A percentile compares a stretch with the other conserved stretches of the same genome.
Conservation (phyloP, 1,140 invertebrate species). For the Drosophila paulistorum region DNA sequence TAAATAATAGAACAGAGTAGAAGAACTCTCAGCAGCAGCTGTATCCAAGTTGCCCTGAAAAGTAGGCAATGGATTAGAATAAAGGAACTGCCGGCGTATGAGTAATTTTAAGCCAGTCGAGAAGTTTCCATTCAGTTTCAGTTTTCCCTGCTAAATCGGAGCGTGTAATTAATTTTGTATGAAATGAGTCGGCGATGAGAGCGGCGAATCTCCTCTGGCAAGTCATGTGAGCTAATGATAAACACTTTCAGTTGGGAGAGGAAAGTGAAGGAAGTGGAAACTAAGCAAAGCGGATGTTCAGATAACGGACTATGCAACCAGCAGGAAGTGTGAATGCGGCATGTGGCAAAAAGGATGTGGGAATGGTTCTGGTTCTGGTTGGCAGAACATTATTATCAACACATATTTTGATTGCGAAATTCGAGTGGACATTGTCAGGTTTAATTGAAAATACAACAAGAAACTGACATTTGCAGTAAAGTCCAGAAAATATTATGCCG, state of each 20-base stretch:
- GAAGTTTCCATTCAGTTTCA: slow-evolving; percentile 17
- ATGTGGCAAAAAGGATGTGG: neutral
- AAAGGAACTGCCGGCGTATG: slow-evolving; percentile 25
- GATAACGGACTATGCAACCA: slow-evolving; percentile 27
- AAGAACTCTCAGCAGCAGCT: neutral
- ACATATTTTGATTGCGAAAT: neutral
- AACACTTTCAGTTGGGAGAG: slow-evolving; percentile 32
- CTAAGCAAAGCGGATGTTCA: slow-evolving; percentile 34
- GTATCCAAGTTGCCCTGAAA: neutral
- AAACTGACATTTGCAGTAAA: neutral
- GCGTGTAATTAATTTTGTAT: slow-evolving; percentile 55
- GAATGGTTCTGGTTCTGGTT: neutral
- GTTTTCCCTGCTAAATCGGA: slow-evolving; percentile 34
- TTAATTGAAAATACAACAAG: slow-evolving; percentile 32
- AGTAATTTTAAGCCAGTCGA: slow-evolving; percentile 24
- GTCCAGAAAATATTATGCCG: slow-evolving; percentile 18
- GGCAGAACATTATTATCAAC: slow-evolving; percentile 9
- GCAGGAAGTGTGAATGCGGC: slow-evolving; percentile 26
- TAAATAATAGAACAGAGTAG: slow-evolving; percentile 3
- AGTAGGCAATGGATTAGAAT: slow-evolving; percentile 28
- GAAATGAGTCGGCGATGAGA: slow-evolving; percentile 32
- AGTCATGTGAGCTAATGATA: slow-evolving; percentile 58
- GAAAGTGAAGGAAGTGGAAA: slow-evolving; percentile 25
- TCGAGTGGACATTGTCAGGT: slow-evolving; percentile 6
- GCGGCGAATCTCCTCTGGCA: slow-evolving; percentile 21